These are phyloP conservation scores for Enteromius radiatus DNA, from an alignment of 2,797 vertebrate species.

Conservation along the genomic window DNA sequence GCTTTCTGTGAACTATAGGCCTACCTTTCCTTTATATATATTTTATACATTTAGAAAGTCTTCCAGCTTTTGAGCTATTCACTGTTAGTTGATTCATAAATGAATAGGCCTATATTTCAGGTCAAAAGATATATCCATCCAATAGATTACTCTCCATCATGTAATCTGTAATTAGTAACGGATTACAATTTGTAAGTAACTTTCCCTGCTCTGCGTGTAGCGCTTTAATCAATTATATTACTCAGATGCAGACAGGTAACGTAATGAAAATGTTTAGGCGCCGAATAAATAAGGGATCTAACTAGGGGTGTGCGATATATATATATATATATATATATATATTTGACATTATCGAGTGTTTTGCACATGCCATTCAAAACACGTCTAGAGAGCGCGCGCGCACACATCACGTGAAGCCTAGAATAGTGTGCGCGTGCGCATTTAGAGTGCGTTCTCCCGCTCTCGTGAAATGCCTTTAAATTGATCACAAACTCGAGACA, in stretches of 20 bases:
- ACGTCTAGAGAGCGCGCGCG: too few relatives aligned
- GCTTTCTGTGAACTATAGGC: neutral
- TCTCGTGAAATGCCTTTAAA: too few relatives aligned
- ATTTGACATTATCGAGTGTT: too few relatives aligned
- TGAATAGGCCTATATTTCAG: too few relatives aligned
- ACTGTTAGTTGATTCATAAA: neutral
- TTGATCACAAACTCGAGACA: too few relatives aligned
- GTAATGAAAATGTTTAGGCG: neutral
- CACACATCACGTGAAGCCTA: too few relatives aligned
- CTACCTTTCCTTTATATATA: neutral
- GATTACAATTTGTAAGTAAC: neutral
- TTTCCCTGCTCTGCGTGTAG: neutral
- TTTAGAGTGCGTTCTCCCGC: too few relatives aligned
- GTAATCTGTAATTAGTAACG: neutral
- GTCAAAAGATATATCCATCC: neutral
- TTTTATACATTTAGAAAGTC: neutral
- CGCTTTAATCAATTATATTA: neutral
- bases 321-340: too few relatives aligned
- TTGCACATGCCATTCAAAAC: too few relatives aligned
- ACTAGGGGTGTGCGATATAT: neutral
- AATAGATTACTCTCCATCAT: neutral
- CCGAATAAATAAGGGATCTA: conserved; percentile 3
- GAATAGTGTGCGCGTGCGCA: too few relatives aligned
- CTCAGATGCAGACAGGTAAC: neutral
- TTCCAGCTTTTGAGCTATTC: neutral